Base-by-base conservation (phyloP, 2,113 vertebrate species). In the Oncorhynchus keta region DNA sequence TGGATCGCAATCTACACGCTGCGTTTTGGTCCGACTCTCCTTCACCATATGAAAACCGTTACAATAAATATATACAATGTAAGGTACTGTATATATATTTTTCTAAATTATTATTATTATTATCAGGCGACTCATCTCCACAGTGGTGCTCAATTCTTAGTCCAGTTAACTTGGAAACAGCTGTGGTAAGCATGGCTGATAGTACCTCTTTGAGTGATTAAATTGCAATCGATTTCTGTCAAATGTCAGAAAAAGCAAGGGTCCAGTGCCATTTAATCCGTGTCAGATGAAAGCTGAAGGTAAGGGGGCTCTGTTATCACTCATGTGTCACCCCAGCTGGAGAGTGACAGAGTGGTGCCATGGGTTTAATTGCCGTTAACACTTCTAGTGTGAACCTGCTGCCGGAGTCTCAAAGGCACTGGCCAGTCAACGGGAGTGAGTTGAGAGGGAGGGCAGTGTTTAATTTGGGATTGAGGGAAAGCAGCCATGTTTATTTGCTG, bases 181-280 rank as follows among this genome's bases (percentile, higher is more conserved):
- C 88, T 90, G 90, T 80, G 86, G 90, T 88, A 81, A 94, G 84
- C 79, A 83, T 84, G 92, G 88, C 87, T 87, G 89, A 93, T 89
- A 91, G 88, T 88, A 81, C 75, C 89, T 87, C 82, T 94, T 92
- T 85, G 80, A 76, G 73, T 94, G 92, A 93, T 94, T 91, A 94
- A 94, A 95, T 94, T 93, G 90, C 91, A 95, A 95, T 94, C 95
- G 95, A 97, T 96, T 95, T 94, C 94, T 92, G 91, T 94, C 91
- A 96, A 95, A 94, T 92, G 93, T 95, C 93, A 92, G 92, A 92
- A 91, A 92, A 93, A 91, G 89, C 91, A 85, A 86, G 92, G 83
- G 86, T 89, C 93, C 89, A 90, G 85, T 88, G 91, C 92, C 94
- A 92, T 94, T 95, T 95, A 93, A 93, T 95, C 94, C 91, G 93